These are phyloP conservation scores for Tricholaema leucomelas DNA, from an alignment of 2,113 vertebrate genomes.

Conservation along the genomic window DNA sequence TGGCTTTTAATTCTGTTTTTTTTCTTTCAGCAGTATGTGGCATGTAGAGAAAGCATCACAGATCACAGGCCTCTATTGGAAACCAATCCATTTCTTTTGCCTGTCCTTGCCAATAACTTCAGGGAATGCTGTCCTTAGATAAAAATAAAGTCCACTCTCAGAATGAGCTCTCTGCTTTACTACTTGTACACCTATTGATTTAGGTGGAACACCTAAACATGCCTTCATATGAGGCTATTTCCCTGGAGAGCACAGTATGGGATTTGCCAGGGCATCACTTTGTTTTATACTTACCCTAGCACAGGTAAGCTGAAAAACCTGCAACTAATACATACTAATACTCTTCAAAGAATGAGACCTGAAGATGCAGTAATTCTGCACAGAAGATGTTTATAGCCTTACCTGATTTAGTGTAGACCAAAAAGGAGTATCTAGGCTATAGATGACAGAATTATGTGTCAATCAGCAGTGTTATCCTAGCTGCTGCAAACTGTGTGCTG, in stretches of 20 bases:
- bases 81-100: neutral
- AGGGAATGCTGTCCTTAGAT: neutral
- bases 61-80: neutral
- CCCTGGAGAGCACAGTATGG: neutral
- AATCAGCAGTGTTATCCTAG: neutral
- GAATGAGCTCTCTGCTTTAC: neutral
- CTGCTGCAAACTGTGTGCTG: neutral
- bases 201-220: neutral
- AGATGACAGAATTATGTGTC: neutral
- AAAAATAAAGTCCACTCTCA: neutral
- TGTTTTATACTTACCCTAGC: neutral
- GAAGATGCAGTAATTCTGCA: neutral
- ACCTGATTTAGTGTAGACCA: neutral
- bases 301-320: neutral
- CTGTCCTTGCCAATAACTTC: neutral
- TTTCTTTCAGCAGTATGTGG: neutral
- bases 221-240: neutral
- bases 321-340: neutral
- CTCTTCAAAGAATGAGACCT: neutral
- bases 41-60: neutral
- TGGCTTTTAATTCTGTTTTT: slow-evolving; percentile 9
- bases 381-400: neutral
- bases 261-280: neutral
- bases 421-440: neutral
- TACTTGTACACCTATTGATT: neutral